phyloP scores from a whole-genome alignment of 2,113 vertebrate species.

The Psilopsiagon aymara region DNA sequence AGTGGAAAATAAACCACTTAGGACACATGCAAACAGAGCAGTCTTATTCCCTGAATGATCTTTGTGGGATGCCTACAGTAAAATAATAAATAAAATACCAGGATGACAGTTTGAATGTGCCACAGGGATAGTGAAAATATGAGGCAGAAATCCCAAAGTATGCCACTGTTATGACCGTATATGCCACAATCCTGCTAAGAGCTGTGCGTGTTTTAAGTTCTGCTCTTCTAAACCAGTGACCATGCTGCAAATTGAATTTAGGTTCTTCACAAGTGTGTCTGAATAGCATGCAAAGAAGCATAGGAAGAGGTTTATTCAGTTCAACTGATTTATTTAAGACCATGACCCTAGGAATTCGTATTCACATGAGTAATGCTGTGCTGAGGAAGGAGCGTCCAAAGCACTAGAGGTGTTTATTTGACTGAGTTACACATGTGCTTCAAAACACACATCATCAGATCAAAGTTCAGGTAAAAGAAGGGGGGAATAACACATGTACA shows the following conservation, averaged over 20 bases:
- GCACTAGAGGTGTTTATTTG: not conserved
- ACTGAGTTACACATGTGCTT: rapidly evolving
- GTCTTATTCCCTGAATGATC: not conserved
- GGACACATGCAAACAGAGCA: not conserved
- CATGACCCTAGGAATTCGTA: not conserved
- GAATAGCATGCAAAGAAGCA: not conserved
- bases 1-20: not conserved
- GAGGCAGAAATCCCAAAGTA: not conserved
- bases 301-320: not conserved
- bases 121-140: not conserved
- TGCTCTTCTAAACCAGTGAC: not conserved
- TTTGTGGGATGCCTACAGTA: not conserved
- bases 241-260: too few species aligned
- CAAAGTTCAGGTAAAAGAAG: not conserved
- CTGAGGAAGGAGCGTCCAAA: not conserved
- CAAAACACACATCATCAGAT: too few species aligned
- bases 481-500: rapidly evolving
- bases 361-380: not conserved
- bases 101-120: not conserved
- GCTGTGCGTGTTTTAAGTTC: not conserved
- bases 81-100: not conserved
- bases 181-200: not conserved
- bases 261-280: not conserved
- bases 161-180: not conserved
- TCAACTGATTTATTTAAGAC: not conserved